phyloP scores from a whole-genome alignment of 2,113 vertebrate species.

The Pachyramphus minor region DNA sequence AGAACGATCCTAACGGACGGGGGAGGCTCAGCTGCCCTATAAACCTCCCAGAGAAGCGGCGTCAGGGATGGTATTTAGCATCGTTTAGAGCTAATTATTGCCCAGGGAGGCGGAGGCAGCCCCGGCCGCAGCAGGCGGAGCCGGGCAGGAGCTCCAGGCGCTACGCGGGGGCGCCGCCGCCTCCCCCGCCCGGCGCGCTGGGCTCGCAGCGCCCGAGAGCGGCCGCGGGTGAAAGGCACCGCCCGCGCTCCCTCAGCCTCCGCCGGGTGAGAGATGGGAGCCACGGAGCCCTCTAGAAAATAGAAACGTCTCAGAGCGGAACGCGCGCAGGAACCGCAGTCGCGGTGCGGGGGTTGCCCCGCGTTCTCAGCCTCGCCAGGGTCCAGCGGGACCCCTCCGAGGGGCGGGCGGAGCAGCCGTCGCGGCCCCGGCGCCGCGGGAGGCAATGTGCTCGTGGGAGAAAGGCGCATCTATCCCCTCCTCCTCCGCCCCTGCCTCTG shows the following conservation, averaged over 20 bases:
- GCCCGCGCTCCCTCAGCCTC: not conserved
- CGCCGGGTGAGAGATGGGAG: not conserved
- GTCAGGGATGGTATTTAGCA: slow-evolving; percentile 56
- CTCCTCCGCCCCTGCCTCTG: rapidly evolving
- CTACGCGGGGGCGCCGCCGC: not conserved
- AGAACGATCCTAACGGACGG: not conserved
- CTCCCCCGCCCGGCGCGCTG: not conserved
- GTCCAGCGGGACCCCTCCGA: no score
- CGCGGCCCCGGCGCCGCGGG: not conserved
- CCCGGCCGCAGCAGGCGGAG: not conserved
- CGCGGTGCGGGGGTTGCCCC: not conserved
- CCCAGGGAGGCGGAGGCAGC: slow-evolving; percentile 39
- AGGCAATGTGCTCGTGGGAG: not conserved
- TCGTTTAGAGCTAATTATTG: slow-evolving; percentile 54
- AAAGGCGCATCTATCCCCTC: not conserved
- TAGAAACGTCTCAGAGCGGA: rapidly evolving
- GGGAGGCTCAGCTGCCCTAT: slow-evolving; percentile 9
- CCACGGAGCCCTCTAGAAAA: not conserved
- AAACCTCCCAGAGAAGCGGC: slow-evolving; percentile 50
- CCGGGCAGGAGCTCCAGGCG: not conserved
- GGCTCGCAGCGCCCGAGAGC: not conserved
- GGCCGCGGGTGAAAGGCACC: not conserved
- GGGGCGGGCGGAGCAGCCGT: not conserved
- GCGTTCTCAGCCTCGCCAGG: not conserved
- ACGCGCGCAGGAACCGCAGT: not conserved